Conservation (phyloP, 2,888 invertebrate genomes). For the Habroteleia sp. region DNA sequence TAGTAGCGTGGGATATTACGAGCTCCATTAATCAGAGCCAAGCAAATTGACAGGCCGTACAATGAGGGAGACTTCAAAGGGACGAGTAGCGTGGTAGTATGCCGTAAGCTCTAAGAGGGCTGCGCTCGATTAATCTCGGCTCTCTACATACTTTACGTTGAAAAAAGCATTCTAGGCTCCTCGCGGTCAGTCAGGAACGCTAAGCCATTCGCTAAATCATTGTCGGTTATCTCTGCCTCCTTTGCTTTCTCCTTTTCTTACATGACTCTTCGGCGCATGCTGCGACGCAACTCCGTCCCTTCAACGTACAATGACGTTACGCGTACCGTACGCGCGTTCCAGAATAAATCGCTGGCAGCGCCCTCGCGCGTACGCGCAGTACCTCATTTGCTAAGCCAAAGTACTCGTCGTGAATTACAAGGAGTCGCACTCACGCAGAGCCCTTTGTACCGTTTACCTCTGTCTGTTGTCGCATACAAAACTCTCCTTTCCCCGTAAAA, state of each 20-base stretch:
- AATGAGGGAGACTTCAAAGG: constrained; percentile 71
- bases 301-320: constrained; percentile 50
- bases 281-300: constrained; percentile 42
- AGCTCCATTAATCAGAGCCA: constrained; percentile 73
- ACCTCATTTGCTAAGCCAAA: constrained; percentile 54
- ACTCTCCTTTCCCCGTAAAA: constrained; percentile 16
- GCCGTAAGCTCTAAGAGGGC: constrained; percentile 65
- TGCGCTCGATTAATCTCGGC: constrained; percentile 73
- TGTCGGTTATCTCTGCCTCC: constrained; percentile 50
- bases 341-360: constrained; percentile 58
- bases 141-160: constrained; percentile 66
- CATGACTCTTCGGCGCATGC: constrained; percentile 22
- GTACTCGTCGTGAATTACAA: constrained; percentile 54
- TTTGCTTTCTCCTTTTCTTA: constrained; percentile 41
- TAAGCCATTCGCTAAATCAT: constrained; percentile 65
- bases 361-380: constrained; percentile 56
- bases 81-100: constrained; percentile 66
- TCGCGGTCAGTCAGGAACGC: constrained; percentile 57
- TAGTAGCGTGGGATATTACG: constrained; percentile 72
- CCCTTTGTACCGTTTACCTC: constrained; percentile 35
- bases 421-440: constrained; percentile 21
- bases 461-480: constrained; percentile 26
- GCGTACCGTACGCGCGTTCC: constrained; percentile 46
- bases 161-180: constrained; percentile 50
- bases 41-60: constrained; percentile 73